Base-by-base conservation (phyloP, 2,888 invertebrate genomes). In the Autographa gamma region DNA sequence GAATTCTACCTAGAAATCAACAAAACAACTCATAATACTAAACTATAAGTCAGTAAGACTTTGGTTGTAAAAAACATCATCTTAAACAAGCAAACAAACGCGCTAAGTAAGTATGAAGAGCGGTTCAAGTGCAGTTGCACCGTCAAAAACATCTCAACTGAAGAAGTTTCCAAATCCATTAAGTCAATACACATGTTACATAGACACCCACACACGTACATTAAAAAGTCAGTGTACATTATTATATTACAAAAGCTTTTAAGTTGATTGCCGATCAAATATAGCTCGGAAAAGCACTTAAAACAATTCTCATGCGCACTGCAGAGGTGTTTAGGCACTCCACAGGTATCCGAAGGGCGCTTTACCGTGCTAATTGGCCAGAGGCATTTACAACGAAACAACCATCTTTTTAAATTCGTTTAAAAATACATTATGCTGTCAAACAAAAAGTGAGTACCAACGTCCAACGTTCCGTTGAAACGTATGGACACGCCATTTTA, bases 391-490 rank as follows among this genome's bases (percentile, higher is more conserved):
- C 73, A 70, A 77, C 79, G 77, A 85, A 80, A 85, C 81, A 81
- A 85, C 85, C 86, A 85, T 88, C 82, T 89, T 90, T 89, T 90
- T 81, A 85, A 88, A 91, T 89, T 83, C 90, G 88, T 87, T 93
- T 92, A 91, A 92, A 92, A 93, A 91, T 89, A 92, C 92, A 92
- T 93, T 90, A 91, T 79, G 83, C 86, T 85, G 86, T 87, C 87
- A 91, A 91, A 91, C 89, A 91, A 90, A 89, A 88, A 88, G 63
- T 71, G 72, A 77, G 76, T 72, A 74, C 72, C 70, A 72, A 76
- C 77, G 70, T n/a, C n/a, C n/a, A n/a, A n/a, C 76, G 75, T 62
- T 68, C 73, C 63, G 75, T 71, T 84, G 86, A 86, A 87, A 84
- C 71, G 60, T 85, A 66, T 87, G 88, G 88, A 89, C 73, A 85